A percentile compares a stretch with the other conserved stretches of the same genome.
Conservation (phyloP, 2,797 vertebrate genomes). For the Eulemur albifrons region DNA sequence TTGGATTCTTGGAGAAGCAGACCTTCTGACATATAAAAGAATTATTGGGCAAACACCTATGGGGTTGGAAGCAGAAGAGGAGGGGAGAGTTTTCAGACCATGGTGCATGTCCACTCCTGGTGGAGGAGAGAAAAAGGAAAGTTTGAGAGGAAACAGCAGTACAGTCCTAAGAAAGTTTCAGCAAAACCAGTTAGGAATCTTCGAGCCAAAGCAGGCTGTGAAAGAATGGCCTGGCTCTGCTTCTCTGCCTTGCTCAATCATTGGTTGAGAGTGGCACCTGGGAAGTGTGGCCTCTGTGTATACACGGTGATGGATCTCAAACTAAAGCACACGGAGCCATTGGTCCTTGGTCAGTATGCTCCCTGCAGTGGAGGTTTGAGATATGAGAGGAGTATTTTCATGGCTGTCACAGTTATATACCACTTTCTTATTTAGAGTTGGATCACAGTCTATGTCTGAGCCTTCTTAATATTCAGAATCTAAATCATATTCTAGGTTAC, state of each 20-base stretch:
- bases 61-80: neutral
- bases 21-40: neutral
- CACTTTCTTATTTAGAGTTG: neutral
- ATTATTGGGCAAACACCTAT: neutral
- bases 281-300: neutral
- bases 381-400: neutral
- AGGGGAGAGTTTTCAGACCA: neutral
- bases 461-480: neutral
- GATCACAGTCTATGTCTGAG: neutral
- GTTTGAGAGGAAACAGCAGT: too few species aligned
- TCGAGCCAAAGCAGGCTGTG: neutral
- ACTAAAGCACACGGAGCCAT: too few species aligned
- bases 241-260: neutral
- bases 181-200: neutral
- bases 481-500: neutral
- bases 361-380: neutral
- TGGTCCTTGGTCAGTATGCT: neutral
- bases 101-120: neutral
- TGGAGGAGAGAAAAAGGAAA: neutral
- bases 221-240: neutral
- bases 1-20: neutral
- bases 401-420: neutral
- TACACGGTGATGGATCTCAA: neutral
- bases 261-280: neutral
- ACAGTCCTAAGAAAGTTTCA: neutral